These are phyloP conservation scores for Chelonus formosanus DNA, from an alignment of 2,888 invertebrate species.

Conservation along the genomic window DNA sequence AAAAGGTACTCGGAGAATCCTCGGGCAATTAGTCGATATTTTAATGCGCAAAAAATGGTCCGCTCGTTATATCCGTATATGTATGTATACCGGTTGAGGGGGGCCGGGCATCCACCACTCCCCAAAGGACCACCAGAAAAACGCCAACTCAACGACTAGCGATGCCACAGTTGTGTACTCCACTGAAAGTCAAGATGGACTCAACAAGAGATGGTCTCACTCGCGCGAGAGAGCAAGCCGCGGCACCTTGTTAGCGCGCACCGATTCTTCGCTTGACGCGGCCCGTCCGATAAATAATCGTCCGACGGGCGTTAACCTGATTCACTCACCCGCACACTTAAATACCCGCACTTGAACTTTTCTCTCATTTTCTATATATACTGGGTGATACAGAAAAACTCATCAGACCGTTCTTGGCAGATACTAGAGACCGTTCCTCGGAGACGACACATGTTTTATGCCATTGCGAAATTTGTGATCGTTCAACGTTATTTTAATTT, in stretches of 20 bases:
- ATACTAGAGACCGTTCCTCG: too few species aligned
- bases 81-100: conserved; percentile 39
- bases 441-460: too few species aligned
- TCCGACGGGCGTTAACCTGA: conserved; percentile 59
- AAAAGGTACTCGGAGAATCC: conserved; percentile 60
- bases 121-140: conserved; percentile 56
- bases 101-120: conserved; percentile 43
- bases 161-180: conserved; percentile 12
- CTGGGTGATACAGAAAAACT: too few species aligned
- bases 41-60: conserved; percentile 63
- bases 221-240: conserved; percentile 47
- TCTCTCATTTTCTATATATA: conserved; percentile 7
- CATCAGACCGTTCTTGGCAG: too few species aligned
- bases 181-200: conserved; percentile 11
- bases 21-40: conserved; percentile 65
- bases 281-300: conserved; percentile 58
- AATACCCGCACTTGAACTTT: not conserved
- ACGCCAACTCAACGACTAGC: conserved; percentile 21
- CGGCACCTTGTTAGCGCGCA: conserved; percentile 64
- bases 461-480: too few species aligned
- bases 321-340: conserved; percentile 30
- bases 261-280: conserved; percentile 57
- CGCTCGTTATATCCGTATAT: conserved; percentile 55
- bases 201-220: not conserved
- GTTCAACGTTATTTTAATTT: too few species aligned